Percentiles rank a stretch among this genome's conserved stretches.
phyloP scores from a whole-genome alignment of 2,797 vertebrate species.

The Tadarida brasiliensis region DNA sequence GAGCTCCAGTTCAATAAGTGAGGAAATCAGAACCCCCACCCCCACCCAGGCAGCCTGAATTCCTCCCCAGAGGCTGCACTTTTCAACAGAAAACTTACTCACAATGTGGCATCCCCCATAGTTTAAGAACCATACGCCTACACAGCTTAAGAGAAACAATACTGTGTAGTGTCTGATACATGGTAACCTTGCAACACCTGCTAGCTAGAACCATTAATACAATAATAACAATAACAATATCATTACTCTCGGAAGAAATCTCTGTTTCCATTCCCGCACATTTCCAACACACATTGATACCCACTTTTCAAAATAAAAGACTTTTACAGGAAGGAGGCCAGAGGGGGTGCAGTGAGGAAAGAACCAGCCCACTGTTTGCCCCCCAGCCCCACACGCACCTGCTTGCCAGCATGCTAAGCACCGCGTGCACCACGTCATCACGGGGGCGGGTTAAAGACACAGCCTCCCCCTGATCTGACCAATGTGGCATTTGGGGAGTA shows the following conservation, averaged over 20 bases:
- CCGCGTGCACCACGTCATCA: slow-evolving; percentile 33
- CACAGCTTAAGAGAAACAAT: background rate
- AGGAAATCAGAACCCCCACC: background rate
- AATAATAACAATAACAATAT: background rate
- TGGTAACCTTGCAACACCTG: background rate
- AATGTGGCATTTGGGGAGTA: slow-evolving; percentile 67
- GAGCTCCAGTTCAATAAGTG: background rate
- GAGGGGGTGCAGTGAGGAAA: background rate
- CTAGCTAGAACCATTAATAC: background rate
- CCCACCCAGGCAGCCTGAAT: background rate
- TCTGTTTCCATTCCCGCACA: background rate
- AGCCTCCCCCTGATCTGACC: slow-evolving; percentile 65
- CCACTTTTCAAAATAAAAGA: slow-evolving; percentile 14
- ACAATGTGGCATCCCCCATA: background rate
- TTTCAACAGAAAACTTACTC: background rate
- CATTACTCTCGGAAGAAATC: background rate
- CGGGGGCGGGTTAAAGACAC: slow-evolving; percentile 37
- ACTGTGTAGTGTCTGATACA: background rate
- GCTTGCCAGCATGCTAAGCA: background rate
- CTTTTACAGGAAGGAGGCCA: background rate
- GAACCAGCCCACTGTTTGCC: background rate
- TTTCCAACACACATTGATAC: background rate
- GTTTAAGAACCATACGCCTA: background rate
- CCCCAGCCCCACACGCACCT: background rate
- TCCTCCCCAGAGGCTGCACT: background rate